Percentiles rank a stretch among this genome's conserved stretches.
Conservation (phyloP, 2,113 vertebrate genomes). For the Sorex araneus region DNA sequence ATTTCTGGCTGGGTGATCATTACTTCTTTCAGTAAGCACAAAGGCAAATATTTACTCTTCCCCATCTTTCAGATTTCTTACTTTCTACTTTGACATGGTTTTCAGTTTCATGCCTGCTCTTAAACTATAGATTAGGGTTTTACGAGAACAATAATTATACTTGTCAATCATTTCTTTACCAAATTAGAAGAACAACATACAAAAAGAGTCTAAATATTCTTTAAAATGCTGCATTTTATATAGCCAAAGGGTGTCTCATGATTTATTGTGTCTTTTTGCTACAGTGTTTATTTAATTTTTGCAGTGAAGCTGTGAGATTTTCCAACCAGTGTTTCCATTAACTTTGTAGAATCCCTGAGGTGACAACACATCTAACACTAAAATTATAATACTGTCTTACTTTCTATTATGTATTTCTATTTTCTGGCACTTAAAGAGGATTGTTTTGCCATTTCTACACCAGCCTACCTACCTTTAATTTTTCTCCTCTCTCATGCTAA, state of each 20-base stretch:
- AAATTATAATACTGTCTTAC: constrained; percentile 22
- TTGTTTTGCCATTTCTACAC: neutral
- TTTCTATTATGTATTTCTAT: neutral
- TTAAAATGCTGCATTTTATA: neutral
- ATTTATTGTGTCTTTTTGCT: neutral
- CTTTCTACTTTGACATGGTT: neutral
- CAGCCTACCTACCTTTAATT: neutral
- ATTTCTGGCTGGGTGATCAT: neutral
- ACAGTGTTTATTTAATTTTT: neutral
- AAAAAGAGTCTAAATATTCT: neutral
- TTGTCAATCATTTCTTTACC: neutral
- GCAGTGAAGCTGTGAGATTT: neutral
- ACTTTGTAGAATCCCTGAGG: neutral
- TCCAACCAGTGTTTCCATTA: neutral
- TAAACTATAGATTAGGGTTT: neutral
- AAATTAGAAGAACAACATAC: constrained; percentile 2
- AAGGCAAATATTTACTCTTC: neutral
- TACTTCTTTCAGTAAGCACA: neutral
- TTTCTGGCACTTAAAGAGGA: neutral
- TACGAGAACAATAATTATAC: neutral
- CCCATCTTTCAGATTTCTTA: neutral
- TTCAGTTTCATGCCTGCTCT: neutral
- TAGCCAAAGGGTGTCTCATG: neutral
- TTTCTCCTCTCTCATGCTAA: neutral
- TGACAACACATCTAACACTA: neutral